Conservation (phyloP, 2,888 invertebrate species). For the Zygothrica quintamaculata region DNA sequence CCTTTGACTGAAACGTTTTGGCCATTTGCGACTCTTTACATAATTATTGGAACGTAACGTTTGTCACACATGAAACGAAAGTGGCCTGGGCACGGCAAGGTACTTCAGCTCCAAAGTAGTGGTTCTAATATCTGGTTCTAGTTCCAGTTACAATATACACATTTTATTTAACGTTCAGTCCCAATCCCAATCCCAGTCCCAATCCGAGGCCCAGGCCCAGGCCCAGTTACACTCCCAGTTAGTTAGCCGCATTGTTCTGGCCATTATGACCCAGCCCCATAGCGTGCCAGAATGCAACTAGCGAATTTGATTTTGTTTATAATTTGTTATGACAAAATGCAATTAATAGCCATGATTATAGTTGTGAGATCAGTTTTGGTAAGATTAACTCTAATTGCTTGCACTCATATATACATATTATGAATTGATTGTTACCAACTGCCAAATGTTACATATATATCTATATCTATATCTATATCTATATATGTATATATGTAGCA, state of each 20-base stretch:
- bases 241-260: slow-evolving; percentile 32
- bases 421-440: no score
- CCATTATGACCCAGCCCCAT: no score
- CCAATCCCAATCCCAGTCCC: slow-evolving; percentile 13
- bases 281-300: slow-evolving; percentile 68
- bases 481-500: no score
- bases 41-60: slow-evolving; percentile 76
- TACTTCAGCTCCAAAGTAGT: no score
- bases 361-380: slow-evolving; percentile 28
- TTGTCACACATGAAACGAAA: slow-evolving; percentile 68
- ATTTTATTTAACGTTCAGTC: not conserved
- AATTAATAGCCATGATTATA: slow-evolving; percentile 65
- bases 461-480: no score
- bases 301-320: slow-evolving; percentile 34
- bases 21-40: slow-evolving; percentile 55
- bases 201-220: not conserved
- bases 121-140: slow-evolving; percentile 21
- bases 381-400: slow-evolving; percentile 52
- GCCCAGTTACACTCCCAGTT: slow-evolving; percentile 13
- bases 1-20: slow-evolving; percentile 37
- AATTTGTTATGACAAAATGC: slow-evolving; percentile 75
- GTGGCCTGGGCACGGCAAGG: slow-evolving; percentile 44
- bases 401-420: no score
- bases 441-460: no score
- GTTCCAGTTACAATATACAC: slow-evolving; percentile 10